Conservation (phyloP, 2,888 invertebrate genomes). For the Merodon equestris region DNA sequence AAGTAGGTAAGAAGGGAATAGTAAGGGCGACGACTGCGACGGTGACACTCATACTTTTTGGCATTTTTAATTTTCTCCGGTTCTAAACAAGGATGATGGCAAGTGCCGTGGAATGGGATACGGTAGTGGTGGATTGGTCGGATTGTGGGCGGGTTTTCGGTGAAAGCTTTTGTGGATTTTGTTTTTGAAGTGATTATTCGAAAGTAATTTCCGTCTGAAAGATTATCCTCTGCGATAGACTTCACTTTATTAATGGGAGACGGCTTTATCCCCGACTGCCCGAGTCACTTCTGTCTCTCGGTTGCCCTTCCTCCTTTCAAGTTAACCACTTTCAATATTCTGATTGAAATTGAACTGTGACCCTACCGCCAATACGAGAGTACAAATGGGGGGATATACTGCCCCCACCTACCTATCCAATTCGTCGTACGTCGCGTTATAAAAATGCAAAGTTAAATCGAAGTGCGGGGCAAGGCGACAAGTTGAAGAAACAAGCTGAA, state of each 20-base stretch:
- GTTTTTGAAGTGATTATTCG: constrained; percentile 68
- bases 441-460: constrained; percentile 1
- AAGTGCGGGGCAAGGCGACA: too few species aligned
- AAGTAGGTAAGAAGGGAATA: neutral
- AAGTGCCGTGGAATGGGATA: too few species aligned
- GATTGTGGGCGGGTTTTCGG: too few species aligned
- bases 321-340: constrained; percentile 62
- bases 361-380: constrained; percentile 2
- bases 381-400: constrained; percentile 16
- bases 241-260: constrained; percentile 67
- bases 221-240: constrained; percentile 66
- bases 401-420: neutral
- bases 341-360: constrained; percentile 64
- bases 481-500: neutral
- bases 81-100: constrained; percentile 14
- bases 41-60: constrained; percentile 52
- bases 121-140: neutral
- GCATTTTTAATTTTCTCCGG: constrained; percentile 58
- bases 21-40: neutral
- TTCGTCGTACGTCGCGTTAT: neutral
- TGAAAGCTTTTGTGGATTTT: constrained; percentile 66
- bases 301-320: constrained; percentile 11
- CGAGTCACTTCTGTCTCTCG: neutral
- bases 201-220: constrained; percentile 68
- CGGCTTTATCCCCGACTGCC: constrained; percentile 28